phyloP scores from a whole-genome alignment of 1,140 invertebrate species.

The Drosophila orosa region DNA sequence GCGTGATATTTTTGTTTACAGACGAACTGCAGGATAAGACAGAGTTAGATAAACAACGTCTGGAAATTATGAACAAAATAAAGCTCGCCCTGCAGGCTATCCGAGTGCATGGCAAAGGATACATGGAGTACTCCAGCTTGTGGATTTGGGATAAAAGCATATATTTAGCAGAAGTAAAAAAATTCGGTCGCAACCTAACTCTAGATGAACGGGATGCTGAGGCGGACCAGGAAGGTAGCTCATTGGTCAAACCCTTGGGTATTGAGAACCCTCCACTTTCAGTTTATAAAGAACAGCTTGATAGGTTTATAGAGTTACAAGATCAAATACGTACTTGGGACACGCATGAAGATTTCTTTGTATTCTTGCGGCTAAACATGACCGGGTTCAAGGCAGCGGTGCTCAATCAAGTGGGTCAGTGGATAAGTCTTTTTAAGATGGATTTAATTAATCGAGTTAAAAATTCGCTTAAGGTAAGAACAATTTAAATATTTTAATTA shows the following conservation, averaged over 20 bases:
- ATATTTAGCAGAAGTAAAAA: conserved; percentile 88
- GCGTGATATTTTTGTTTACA: conserved; percentile 1
- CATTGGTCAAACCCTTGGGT: conserved; percentile 54
- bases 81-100: conserved; percentile 60
- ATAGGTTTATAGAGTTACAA: conserved; percentile 69
- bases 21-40: conserved; percentile 55
- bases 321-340: conserved; percentile 64
- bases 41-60: conserved; percentile 52
- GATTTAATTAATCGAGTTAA: conserved; percentile 89
- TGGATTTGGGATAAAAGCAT: conserved; percentile 88
- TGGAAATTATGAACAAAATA: conserved; percentile 62
- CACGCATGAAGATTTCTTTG: conserved; percentile 84
- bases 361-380: conserved; percentile 89
- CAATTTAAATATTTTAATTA: background rate
- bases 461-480: conserved; percentile 69
- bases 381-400: conserved; percentile 88
- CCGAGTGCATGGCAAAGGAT: conserved; percentile 52
- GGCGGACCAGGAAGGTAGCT: conserved; percentile 49
- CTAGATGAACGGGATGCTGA: conserved; percentile 85
- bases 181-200: conserved; percentile 87
- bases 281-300: conserved; percentile 70
- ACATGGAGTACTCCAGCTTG: conserved; percentile 86
- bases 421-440: conserved; percentile 90
- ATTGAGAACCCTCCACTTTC: conserved; percentile 54
- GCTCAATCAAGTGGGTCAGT: conserved; percentile 88